Base-by-base conservation (phyloP, 2,797 vertebrate species). In the Serranus cabrilla region DNA sequence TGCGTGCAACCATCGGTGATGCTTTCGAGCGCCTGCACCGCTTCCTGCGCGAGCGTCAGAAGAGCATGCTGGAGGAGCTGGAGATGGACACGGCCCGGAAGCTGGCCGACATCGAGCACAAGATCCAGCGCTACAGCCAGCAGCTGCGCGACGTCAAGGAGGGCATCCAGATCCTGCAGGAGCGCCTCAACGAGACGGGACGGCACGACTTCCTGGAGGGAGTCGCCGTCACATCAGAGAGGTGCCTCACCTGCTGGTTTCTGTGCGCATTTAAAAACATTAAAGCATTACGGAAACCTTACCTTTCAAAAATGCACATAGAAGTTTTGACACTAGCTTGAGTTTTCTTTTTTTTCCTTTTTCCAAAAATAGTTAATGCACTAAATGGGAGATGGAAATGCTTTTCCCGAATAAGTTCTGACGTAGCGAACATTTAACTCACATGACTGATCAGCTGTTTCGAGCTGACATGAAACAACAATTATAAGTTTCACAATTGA, bases 51-150 rank as follows among this genome's bases (percentile, higher is more conserved):
- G 98, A 99, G 89, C 94, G 98, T 25, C 98, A 99, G 92, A 99
- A 99, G 93, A 96, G 96, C 79, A 99, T 99, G 97, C 92, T 99
- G 93, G 98, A 99, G 81, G 98, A 99, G 91, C 95, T 99, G 92
- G 98, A 99, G 95, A 95, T 96, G 0, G 98, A 99, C 85, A 99
- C 97, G 0, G 97, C 96, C 0, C 96, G 97, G 62, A 97, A 97
- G 0, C 95, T 99, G 58, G 90, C 95, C 0, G 98, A 99, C 94
- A 99, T 99, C 0, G 98, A 99, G 92, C 97, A 98, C 92, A 99
- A 99, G 92, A 97, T 99, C 88, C 98, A 99, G 84, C 95, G 97
- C 81, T 99, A 98, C 92, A 97, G 98, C 91, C 98, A 97, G 89
- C 98, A 99, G 94, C 96, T 99, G 76, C 97, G 96, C 2, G 97